Percentiles rank a stretch among this genome's conserved stretches.
These are phyloP conservation scores for Coboldia fuscipes DNA, from an alignment of 1,140 invertebrate species.

Conservation along the genomic window DNA sequence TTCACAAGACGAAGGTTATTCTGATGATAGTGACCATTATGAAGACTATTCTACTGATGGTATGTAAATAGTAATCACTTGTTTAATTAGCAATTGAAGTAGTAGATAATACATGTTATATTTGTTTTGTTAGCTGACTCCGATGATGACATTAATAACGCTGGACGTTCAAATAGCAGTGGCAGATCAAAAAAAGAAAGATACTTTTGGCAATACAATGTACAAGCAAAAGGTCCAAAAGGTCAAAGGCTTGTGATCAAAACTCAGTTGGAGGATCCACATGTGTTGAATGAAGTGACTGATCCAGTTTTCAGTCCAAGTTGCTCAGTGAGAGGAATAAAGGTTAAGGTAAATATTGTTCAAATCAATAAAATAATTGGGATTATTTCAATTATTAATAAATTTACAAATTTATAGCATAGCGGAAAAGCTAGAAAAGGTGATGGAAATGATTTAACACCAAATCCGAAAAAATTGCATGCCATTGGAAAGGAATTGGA, in stretches of 20 bases:
- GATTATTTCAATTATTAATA: not conserved
- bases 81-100: too few species aligned
- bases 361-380: not conserved
- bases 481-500: slow-evolving; percentile 82
- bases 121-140: slow-evolving; percentile 1
- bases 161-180: slow-evolving; percentile 22
- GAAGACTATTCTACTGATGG: slow-evolving; percentile 67
- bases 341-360: slow-evolving; percentile 26
- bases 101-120: not conserved
- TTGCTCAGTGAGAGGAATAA: slow-evolving; percentile 74
- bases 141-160: slow-evolving; percentile 52
- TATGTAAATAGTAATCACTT: too few species aligned
- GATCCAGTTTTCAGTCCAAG: slow-evolving; percentile 85
- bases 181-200: slow-evolving; percentile 48
- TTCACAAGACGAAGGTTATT: slow-evolving; percentile 50
- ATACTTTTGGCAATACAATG: slow-evolving; percentile 98
- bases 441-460: slow-evolving; percentile 92
- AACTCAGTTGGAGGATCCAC: slow-evolving; percentile 75
- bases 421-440: slow-evolving; percentile 90
- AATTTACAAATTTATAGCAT: slow-evolving; percentile 11
- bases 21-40: slow-evolving; percentile 64
- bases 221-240: slow-evolving; percentile 95
- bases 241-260: slow-evolving; percentile 65
- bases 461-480: slow-evolving; percentile 79
- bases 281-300: slow-evolving; percentile 68